A percentile compares a stretch with the other conserved stretches of the same genome.
Conservation (phyloP, 2,113 vertebrate species). For the Tauraco erythrolophus region DNA sequence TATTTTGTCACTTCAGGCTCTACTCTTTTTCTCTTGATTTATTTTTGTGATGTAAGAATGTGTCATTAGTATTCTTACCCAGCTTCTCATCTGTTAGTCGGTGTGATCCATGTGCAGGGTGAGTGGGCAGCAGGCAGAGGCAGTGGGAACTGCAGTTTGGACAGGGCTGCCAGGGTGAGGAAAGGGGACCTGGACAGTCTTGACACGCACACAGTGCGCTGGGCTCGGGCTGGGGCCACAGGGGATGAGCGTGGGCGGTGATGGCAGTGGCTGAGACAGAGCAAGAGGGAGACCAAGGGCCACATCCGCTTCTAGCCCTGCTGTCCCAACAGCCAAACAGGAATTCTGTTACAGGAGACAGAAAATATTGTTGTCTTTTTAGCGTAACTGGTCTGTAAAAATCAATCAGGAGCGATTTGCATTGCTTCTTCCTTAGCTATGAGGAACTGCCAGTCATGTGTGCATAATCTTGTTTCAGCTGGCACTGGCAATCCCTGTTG, state of each 20-base stretch:
- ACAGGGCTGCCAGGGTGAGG: background rate
- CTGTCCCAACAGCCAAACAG: background rate
- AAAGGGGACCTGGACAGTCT: rapidly evolving
- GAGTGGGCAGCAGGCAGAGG: background rate
- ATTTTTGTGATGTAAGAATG: rapidly evolving
- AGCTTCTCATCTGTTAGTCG: background rate
- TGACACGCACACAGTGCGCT: rapidly evolving
- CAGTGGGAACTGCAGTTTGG: background rate
- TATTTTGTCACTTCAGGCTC: background rate
- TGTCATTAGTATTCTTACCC: background rate
- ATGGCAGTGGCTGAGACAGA: background rate
- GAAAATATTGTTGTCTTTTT: background rate
- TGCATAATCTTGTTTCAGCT: constrained; percentile 8
- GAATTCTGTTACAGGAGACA: background rate
- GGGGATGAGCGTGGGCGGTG: rapidly evolving
- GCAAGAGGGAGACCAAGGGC: background rate
- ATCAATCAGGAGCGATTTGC: background rate
- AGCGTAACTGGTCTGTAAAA: background rate
- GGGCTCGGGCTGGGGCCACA: rapidly evolving
- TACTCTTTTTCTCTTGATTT: rapidly evolving
- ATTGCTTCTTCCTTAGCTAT: background rate
- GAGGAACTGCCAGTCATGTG: background rate
- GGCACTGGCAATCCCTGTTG: background rate
- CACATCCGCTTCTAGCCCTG: rapidly evolving
- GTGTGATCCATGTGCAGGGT: background rate